Evolutionary conservation across 2,113 vertebrate species (phyloP).

Genomic region (Thinocorus orbignyianus): DNA sequence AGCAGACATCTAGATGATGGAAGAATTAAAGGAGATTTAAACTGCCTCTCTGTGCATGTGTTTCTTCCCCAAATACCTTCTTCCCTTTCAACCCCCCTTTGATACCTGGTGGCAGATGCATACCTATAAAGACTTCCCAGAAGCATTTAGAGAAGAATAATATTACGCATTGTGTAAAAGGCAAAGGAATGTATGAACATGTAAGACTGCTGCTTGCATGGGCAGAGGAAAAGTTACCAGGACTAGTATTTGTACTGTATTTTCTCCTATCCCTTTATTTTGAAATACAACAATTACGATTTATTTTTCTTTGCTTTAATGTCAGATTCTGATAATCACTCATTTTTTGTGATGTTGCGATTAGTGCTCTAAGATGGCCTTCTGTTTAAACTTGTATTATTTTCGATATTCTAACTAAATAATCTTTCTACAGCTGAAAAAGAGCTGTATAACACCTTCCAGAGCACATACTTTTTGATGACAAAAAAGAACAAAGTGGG

Average conservation of each 20-base stretch:
- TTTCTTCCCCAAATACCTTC: not conserved
- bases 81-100: accelerated
- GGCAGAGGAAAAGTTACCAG: not conserved
- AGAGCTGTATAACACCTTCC: not conserved
- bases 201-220: not conserved
- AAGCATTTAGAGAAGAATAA: not conserved
- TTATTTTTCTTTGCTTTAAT: not conserved
- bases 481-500: not conserved
- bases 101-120: not conserved
- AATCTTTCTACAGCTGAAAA: not conserved
- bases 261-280: not conserved
- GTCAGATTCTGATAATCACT: not conserved
- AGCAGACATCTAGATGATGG: not conserved
- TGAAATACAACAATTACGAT: not conserved
- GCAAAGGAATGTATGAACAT: not conserved
- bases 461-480: not conserved
- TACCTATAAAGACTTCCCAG: not conserved
- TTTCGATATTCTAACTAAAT: not conserved
- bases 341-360: not conserved
- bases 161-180: not conserved
- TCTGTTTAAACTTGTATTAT: not conserved
- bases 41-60: accelerated
- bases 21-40: not conserved
- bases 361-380: not conserved
- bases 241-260: not conserved